Evolutionary conservation across 2,113 vertebrate genomes (phyloP), one percentile per base, ranked within the genome.

Genomic region (Dasypus novemcinctus): DNA sequence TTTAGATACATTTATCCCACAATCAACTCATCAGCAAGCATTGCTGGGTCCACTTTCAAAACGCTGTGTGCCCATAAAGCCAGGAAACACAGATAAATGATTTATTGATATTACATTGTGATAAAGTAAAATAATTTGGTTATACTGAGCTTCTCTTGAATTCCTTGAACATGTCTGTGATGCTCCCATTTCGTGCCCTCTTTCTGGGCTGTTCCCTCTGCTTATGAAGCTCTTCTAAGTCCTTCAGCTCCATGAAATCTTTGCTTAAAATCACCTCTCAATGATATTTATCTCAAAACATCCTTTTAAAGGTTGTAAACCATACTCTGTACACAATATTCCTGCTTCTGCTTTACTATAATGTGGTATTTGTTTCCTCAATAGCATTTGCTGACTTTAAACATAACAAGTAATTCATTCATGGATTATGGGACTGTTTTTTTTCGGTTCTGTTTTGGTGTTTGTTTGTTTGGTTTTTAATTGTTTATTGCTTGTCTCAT

Each of bases 111-210:
- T 4, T 74, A 33, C 4, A 41, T 8, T 83, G 46, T 43, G 13
- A 46, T 46, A 31, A 27, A 61, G n/a, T 81, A 5, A 85, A 90
- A 96, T 25, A 21, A 20, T 61, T 36, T 88, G 1, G 38, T 27
- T 49, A 36, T 63, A n/a, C 0, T 18, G 0, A 2, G 12, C 2
- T 3, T 59, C 27, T 46, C 1, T 23, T 86, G 29, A 18, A 0
- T 86, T 27, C 17, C 66, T 0, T 76, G n/a, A 71, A n/a, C 17
- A 57, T 18, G 13, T 1, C 25, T 41, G 1, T n/a, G 36, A 82
- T 41, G n/a, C 9, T 93, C 78, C 31, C 11, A 49, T 2, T 43
- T 54, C 17, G 41, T 31, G 36, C 87, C 61, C 5, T 43, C 36
- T 57, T 13, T 18, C 15, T 15, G 25, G 4, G 23, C 4, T 33